Evolutionary conservation across 1,140 invertebrate species (phyloP).

Genomic region (Eurosta solidaginis): DNA sequence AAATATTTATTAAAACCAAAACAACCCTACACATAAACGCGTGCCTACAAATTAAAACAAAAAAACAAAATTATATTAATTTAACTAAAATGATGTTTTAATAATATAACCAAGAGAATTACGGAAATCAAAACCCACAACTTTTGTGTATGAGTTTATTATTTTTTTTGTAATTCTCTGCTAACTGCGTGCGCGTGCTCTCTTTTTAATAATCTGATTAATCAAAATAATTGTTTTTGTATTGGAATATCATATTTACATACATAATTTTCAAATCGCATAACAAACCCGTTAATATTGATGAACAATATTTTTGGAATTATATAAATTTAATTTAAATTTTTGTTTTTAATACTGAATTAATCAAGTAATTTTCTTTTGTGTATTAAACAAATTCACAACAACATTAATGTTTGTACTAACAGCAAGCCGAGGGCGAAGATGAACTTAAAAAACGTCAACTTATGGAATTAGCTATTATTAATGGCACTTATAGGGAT

Average conservation of each 20-base stretch:
- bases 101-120: background rate
- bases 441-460: slow-evolving; percentile 99
- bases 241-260: background rate
- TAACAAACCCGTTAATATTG: background rate
- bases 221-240: slow-evolving; percentile 26
- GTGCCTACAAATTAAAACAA: slow-evolving; percentile 1
- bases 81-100: slow-evolving; percentile 12
- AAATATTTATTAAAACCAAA: background rate
- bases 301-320: background rate
- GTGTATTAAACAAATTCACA: slow-evolving; percentile 18
- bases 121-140: background rate
- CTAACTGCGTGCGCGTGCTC: slow-evolving; percentile 18
- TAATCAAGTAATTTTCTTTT: slow-evolving; percentile 22
- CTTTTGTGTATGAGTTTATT: background rate
- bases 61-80: slow-evolving; percentile 4
- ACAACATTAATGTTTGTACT: slow-evolving; percentile 39
- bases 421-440: slow-evolving; percentile 96
- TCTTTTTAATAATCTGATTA: slow-evolving; percentile 14
- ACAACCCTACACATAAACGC: background rate
- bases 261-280: slow-evolving; percentile 4
- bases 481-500: slow-evolving; percentile 99
- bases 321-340: slow-evolving; percentile 27
- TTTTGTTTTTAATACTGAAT: slow-evolving; percentile 36
- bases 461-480: slow-evolving; percentile 99
- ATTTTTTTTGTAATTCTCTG: background rate